Evolutionary conservation across 2,797 vertebrate genomes (phyloP).

Genomic region (Myripristis murdjan): DNA sequence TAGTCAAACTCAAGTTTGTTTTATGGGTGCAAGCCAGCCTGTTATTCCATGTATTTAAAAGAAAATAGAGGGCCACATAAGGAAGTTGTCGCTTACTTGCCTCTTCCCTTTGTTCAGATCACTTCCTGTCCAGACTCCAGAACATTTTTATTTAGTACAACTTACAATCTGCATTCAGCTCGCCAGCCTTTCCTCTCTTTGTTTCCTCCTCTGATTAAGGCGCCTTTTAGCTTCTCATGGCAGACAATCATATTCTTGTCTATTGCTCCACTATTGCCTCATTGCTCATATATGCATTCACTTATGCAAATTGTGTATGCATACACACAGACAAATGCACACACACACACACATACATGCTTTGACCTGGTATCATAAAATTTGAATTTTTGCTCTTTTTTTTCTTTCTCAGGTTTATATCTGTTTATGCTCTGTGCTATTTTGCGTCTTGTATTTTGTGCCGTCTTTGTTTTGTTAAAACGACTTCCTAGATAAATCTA

Average conservation of each 20-base stretch:
- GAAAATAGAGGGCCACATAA: too few species aligned
- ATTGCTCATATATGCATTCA: not conserved
- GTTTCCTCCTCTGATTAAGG: not conserved
- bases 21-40: too few species aligned
- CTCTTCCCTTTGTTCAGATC: too few species aligned
- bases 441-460: slow-evolving; percentile 7
- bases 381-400: not conserved
- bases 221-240: not conserved
- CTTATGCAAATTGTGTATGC: not conserved
- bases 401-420: not conserved
- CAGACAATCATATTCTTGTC: too few species aligned
- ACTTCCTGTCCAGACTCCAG: too few species aligned
- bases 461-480: not conserved
- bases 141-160: too few species aligned
- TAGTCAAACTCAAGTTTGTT: too few species aligned
- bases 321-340: not conserved
- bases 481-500: slow-evolving; percentile 24
- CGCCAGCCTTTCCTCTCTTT: not conserved
- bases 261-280: too few species aligned
- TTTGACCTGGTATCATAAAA: not conserved
- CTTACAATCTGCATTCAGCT: not conserved
- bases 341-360: not conserved
- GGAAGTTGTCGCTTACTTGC: too few species aligned
- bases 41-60: too few species aligned
- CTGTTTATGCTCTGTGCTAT: not conserved